A percentile compares a stretch with the other conserved stretches of the same genome.
phyloP scores from a whole-genome alignment of 2,888 invertebrate species.

The Machimus atricapillus region DNA sequence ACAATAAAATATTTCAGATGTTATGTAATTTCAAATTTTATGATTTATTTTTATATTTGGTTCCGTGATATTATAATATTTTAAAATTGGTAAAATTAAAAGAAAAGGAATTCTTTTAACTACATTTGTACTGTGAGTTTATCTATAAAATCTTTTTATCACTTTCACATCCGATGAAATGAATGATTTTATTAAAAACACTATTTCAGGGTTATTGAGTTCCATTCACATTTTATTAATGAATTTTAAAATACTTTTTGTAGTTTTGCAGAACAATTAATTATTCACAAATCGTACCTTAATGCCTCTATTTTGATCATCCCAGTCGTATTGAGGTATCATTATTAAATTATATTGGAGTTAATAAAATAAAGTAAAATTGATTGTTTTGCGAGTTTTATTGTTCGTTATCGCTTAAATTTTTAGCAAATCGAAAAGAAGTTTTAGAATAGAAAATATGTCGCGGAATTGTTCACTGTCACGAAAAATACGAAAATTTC shows the following conservation, averaged over 20 bases:
- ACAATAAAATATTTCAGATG: not conserved
- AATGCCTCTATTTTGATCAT: not conserved
- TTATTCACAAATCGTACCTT: not conserved
- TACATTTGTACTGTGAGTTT: no score
- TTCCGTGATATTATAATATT: not conserved
- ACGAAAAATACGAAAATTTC: not conserved
- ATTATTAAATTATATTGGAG: not conserved
- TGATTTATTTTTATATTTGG: not conserved
- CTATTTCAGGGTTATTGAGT: no score
- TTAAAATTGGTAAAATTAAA: not conserved
- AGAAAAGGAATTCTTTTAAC: no score
- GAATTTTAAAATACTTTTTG: not conserved
- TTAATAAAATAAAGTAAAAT: not conserved
- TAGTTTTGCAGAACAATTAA: not conserved
- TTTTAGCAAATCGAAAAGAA: not conserved
- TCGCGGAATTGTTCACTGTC: not conserved
- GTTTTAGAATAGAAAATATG: not conserved
- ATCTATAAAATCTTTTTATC: not conserved
- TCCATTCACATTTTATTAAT: not conserved
- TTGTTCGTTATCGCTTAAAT: not conserved
- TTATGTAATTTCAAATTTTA: not conserved
- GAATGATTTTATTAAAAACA: not conserved
- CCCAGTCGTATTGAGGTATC: constrained; percentile 22
- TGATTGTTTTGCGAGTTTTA: not conserved
- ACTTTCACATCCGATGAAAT: not conserved